A percentile compares a stretch with the other conserved stretches of the same genome.
These are phyloP conservation scores for Marmota flaviventris DNA, from an alignment of 2,113 vertebrate genomes.

Conservation along the genomic window DNA sequence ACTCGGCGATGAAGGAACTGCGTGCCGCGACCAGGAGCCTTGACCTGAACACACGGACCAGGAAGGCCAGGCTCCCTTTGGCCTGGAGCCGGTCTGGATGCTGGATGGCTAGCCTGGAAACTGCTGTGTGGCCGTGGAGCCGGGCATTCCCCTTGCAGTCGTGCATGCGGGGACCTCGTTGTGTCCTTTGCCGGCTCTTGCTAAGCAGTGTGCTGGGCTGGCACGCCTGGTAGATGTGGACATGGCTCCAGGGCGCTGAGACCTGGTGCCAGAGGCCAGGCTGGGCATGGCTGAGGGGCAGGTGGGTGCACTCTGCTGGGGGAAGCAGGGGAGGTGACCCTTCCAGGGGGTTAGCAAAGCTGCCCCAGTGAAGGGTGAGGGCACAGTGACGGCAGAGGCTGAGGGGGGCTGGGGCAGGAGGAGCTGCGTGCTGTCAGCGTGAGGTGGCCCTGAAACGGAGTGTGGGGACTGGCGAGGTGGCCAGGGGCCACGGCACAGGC, in stretches of 20 bases:
- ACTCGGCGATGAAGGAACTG: not conserved
- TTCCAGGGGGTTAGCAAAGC: not conserved
- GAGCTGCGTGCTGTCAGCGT: accelerated
- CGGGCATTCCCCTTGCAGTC: accelerated
- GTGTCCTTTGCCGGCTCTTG: accelerated
- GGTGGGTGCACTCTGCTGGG: accelerated
- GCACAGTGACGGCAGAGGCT: accelerated
- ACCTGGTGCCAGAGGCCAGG: accelerated
- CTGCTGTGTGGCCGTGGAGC: not conserved
- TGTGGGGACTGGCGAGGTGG: too few relatives aligned
- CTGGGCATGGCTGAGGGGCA: accelerated
- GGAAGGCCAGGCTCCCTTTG: not conserved
- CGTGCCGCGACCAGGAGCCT: not conserved
- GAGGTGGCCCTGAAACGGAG: not conserved
- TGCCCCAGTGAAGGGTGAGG: accelerated
- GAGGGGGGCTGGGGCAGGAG: not conserved
- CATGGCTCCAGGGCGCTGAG: accelerated
- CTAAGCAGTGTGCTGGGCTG: not conserved
- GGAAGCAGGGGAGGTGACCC: not conserved
- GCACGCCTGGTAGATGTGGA: accelerated
- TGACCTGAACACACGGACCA: not conserved
- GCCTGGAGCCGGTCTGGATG: accelerated
- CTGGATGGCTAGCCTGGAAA: accelerated
- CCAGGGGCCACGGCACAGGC: not conserved
- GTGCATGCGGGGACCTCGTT: accelerated